These are phyloP conservation scores for Octomys mimax DNA, from an alignment of 2,797 vertebrate genomes.

Conservation along the genomic window DNA sequence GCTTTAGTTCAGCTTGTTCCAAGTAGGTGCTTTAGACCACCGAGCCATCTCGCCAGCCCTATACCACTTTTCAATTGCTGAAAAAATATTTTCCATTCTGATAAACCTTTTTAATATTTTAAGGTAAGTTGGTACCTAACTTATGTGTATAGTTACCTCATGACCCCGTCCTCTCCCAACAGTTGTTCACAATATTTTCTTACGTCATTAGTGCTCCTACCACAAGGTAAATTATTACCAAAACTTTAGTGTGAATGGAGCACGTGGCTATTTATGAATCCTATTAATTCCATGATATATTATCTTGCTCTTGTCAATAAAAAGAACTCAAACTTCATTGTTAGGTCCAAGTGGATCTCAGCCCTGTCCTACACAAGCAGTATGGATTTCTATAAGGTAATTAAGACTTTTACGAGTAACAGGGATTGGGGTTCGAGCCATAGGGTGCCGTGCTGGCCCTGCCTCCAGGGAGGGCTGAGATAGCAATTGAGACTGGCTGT, in stretches of 20 bases:
- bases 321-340: not conserved
- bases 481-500: no score
- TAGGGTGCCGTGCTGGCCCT: no score
- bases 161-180: not conserved
- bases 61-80: no score
- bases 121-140: rapidly evolving
- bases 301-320: not conserved
- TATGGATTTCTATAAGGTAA: not conserved
- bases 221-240: not conserved
- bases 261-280: not conserved
- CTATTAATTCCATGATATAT: not conserved
- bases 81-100: not conserved
- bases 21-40: no score
- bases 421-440: not conserved
- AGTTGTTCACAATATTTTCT: not conserved
- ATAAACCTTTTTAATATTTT: not conserved
- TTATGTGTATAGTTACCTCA: not conserved
- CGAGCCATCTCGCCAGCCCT: no score
- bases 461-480: no score
- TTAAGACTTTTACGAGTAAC: conserved; percentile 2
- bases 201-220: not conserved
- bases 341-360: not conserved
- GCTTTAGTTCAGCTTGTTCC: no score
- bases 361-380: not conserved
- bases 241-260: not conserved